Conservation (phyloP, 1,140 invertebrate species). For the Aphelenchoides besseyi region DNA sequence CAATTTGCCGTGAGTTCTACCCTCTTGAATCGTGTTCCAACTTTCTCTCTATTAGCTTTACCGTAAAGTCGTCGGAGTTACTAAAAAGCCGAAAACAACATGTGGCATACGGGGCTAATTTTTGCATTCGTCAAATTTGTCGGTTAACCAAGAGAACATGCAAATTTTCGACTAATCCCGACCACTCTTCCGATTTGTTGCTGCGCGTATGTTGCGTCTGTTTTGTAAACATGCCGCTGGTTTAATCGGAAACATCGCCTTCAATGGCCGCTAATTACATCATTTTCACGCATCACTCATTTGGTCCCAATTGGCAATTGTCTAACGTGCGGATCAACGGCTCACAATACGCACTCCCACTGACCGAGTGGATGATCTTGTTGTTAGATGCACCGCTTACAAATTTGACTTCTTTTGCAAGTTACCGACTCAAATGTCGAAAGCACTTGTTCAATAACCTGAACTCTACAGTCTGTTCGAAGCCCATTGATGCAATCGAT, state of each 20-base stretch:
- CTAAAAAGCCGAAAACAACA: background rate
- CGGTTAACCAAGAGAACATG: background rate
- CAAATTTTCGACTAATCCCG: constrained; percentile 3
- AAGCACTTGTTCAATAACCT: too few relatives aligned
- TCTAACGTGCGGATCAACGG: background rate
- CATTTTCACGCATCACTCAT: background rate
- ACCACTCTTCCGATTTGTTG: background rate
- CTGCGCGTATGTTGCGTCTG: too few relatives aligned
- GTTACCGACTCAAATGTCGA: too few relatives aligned
- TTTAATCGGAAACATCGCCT: background rate
- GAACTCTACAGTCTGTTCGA: too few relatives aligned
- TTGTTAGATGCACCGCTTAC: background rate
- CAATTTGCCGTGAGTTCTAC: background rate
- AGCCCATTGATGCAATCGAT: too few relatives aligned
- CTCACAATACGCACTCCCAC: background rate
- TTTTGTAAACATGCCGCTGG: background rate
- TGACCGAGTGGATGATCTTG: background rate
- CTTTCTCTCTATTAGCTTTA: constrained; percentile 1
- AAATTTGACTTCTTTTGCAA: background rate
- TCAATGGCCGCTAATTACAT: background rate
- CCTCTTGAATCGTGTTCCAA: background rate
- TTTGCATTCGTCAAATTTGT: background rate
- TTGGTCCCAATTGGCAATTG: background rate
- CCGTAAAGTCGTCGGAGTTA: constrained; percentile 2
- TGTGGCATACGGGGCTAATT: constrained; percentile 2